These are phyloP conservation scores for Oophaga pumilio DNA, from an alignment of 2,113 vertebrate species.

Conservation along the genomic window DNA sequence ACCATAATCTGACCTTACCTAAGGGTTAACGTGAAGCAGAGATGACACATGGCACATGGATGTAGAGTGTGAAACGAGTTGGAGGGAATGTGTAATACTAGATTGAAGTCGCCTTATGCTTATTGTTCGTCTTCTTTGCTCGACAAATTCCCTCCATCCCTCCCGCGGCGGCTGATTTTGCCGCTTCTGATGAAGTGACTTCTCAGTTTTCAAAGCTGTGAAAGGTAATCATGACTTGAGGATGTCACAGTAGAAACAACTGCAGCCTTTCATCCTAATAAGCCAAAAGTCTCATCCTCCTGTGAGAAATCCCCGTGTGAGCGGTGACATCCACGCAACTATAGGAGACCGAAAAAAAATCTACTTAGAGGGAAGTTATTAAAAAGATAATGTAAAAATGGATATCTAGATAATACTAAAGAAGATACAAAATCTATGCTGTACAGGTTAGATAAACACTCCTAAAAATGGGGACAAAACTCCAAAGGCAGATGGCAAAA, in stretches of 20 bases:
- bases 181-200: slow-evolving; percentile 19
- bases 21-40: background rate
- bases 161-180: background rate
- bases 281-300: background rate
- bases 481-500: too few species aligned
- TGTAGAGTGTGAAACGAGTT: background rate
- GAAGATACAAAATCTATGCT: too few species aligned
- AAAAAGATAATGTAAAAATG: background rate
- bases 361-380: background rate
- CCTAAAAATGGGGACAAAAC: too few species aligned
- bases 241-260: slow-evolving; percentile 18
- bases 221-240: slow-evolving; percentile 51
- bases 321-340: background rate
- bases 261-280: background rate
- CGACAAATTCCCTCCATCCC: background rate
- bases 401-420: background rate
- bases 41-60: background rate
- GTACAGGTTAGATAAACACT: too few species aligned
- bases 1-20: background rate
- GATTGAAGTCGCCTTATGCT: background rate
- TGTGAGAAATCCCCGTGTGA: background rate
- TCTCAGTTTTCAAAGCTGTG: slow-evolving; percentile 53
- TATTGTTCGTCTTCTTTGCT: background rate
- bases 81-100: background rate
- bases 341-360: background rate